A percentile compares a stretch with the other conserved stretches of the same genome.
phyloP scores from a whole-genome alignment of 2,113 vertebrate genomes.

The Psephotus haematonotus region DNA sequence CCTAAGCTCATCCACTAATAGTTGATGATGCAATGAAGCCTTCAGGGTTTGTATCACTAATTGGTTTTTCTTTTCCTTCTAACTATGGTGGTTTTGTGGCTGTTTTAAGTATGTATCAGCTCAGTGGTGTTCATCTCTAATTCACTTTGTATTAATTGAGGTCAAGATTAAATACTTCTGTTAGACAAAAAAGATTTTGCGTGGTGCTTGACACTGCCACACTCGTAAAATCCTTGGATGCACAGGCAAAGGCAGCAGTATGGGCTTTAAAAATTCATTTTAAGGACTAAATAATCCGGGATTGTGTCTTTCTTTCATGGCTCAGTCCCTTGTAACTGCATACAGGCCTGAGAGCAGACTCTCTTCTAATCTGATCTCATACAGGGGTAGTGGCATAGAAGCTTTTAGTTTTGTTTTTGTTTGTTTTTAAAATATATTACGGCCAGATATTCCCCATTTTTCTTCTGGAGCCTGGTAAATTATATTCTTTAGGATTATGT shows the following conservation, averaged over 20 bases:
- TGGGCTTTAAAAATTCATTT: not conserved
- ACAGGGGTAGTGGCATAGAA: not conserved
- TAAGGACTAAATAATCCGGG: not conserved
- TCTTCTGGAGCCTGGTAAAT: not conserved
- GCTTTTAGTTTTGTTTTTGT: not conserved
- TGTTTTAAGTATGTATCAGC: not conserved
- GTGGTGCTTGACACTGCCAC: not conserved
- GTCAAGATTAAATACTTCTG: not conserved
- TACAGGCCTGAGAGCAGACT: not conserved
- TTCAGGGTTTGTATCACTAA: not conserved
- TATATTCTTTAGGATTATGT: not conserved
- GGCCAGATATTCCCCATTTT: not conserved
- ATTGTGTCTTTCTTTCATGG: not conserved
- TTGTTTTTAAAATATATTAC: not conserved
- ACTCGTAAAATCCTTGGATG: not conserved
- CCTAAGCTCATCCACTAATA: not conserved
- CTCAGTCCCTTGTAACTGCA: not conserved
- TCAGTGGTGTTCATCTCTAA: not conserved
- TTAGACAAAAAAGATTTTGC: not conserved
- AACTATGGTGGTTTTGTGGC: not conserved
- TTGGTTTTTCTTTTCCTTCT: conserved; percentile 1
- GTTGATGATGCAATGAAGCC: not conserved
- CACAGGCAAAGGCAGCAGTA: not conserved
- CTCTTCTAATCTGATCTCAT: not conserved
- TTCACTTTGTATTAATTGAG: not conserved